A percentile compares a stretch with the other conserved stretches of the same genome.
Conservation (phyloP, 2,888 invertebrate species). For the Alsophila aescularia region DNA sequence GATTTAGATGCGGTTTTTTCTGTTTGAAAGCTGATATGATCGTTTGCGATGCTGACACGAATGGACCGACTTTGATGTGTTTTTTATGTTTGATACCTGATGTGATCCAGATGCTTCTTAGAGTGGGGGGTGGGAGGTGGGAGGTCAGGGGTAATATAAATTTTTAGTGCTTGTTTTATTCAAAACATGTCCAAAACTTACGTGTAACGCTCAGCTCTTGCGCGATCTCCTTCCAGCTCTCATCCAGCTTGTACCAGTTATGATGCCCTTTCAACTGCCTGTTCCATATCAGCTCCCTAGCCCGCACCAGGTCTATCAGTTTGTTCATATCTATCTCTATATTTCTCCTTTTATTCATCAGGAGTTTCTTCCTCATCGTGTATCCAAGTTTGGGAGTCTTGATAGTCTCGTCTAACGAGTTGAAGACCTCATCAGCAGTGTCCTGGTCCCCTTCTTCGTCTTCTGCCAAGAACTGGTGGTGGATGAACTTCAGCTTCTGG, state of each 20-base stretch:
- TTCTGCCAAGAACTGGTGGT: conserved; percentile 73
- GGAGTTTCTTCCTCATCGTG: conserved; percentile 73
- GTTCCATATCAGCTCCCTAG: conserved; percentile 76
- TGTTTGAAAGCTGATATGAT: no score
- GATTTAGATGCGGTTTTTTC: no score
- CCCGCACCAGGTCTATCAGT: conserved; percentile 69
- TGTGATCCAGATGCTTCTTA: no score
- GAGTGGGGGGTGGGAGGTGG: no score
- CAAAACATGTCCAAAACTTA: conserved; percentile 51
- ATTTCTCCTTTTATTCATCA: conserved; percentile 74
- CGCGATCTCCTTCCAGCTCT: conserved; percentile 78
- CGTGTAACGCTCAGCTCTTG: conserved; percentile 73
- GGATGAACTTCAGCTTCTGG: conserved; percentile 71
- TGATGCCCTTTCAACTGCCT: conserved; percentile 77
- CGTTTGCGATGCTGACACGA: no score
- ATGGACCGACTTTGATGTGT: no score
- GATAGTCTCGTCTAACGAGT: conserved; percentile 69
- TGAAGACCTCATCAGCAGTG: conserved; percentile 69
- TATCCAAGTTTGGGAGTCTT: conserved; percentile 74
- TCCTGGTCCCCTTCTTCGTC: conserved; percentile 74
- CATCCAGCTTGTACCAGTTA: conserved; percentile 79
- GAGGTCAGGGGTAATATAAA: no score
- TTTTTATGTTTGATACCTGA: no score
- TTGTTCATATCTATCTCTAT: conserved; percentile 77
- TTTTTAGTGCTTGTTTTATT: no score